These are phyloP conservation scores for Icerya purchasi DNA, from an alignment of 2,888 invertebrate species.

Conservation along the genomic window DNA sequence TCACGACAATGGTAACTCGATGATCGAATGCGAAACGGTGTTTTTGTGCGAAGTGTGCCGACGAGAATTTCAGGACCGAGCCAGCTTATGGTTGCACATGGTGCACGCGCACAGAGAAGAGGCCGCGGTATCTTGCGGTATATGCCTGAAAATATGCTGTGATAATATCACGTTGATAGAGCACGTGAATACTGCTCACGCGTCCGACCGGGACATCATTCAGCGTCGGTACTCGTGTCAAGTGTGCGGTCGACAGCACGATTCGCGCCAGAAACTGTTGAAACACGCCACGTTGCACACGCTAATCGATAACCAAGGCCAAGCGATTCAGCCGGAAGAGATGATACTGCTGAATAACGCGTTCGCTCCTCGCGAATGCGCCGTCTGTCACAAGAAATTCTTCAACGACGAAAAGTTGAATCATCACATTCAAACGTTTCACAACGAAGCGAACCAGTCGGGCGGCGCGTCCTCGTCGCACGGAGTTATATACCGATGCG, in stretches of 20 bases:
- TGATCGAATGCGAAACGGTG: conserved; percentile 28
- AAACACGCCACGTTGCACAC: conserved; percentile 34
- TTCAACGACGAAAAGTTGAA: conserved; percentile 28
- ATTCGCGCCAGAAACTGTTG: conserved; percentile 30
- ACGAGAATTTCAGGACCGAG: conserved; percentile 29
- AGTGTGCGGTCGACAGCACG: conserved; percentile 33
- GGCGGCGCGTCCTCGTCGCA: conserved; percentile 8
- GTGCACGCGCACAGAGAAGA: conserved; percentile 31
- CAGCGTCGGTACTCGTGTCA: conserved; percentile 22
- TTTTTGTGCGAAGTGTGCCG: conserved; percentile 30
- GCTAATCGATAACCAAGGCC: conserved; percentile 24
- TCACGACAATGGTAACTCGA: conserved; percentile 21
- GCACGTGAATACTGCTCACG: conserved; percentile 30
- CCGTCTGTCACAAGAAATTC: conserved; percentile 28
- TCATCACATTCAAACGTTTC: conserved; percentile 27
- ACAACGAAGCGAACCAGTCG: conserved; percentile 15
- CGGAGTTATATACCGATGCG: conserved; percentile 23
- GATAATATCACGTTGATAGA: conserved; percentile 29
- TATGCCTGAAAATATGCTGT: conserved; percentile 31
- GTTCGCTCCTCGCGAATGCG: conserved; percentile 22
- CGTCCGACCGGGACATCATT: conserved; percentile 18
- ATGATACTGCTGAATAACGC: conserved; percentile 21
- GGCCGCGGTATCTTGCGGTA: conserved; percentile 32
- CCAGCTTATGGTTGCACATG: conserved; percentile 33
- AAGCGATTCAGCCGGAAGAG: conserved; percentile 21